These are phyloP conservation scores for Aradophagus sp. DNA, from an alignment of 1,140 invertebrate genomes.

Conservation along the genomic window DNA sequence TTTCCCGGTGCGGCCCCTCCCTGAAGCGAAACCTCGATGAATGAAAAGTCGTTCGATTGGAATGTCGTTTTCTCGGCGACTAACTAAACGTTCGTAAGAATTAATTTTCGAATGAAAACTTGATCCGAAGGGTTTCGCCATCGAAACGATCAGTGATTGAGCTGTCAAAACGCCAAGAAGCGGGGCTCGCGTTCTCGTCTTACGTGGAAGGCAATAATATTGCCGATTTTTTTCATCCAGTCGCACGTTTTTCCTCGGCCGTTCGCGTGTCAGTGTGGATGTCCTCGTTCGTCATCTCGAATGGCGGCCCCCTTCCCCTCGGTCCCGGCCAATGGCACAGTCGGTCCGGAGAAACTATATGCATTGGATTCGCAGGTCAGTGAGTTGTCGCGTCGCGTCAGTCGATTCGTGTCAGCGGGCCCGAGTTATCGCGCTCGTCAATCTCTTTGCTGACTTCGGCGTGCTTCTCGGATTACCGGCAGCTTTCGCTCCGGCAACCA, in stretches of 20 bases:
- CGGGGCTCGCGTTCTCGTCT: too few species aligned
- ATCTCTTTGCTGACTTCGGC: slow-evolving; percentile 72
- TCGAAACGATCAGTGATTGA: too few species aligned
- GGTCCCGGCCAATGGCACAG: slow-evolving; percentile 16
- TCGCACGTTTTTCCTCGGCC: slow-evolving; percentile 58
- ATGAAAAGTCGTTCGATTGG: too few species aligned
- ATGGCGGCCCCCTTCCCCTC: slow-evolving; percentile 39
- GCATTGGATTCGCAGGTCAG: slow-evolving; percentile 75
- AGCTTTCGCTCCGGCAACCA: slow-evolving; percentile 33
- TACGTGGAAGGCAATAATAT: too few species aligned
- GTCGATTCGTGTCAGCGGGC: slow-evolving; percentile 58
- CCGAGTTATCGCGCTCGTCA: slow-evolving; percentile 73
- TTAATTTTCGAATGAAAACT: too few species aligned
- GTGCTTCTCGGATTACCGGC: slow-evolving; percentile 69
- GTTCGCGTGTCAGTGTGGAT: slow-evolving; percentile 54
- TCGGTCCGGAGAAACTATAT: slow-evolving; percentile 62
- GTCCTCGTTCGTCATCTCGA: slow-evolving; percentile 50
- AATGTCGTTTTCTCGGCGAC: too few species aligned
- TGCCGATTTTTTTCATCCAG: too few species aligned
- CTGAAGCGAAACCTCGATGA: too few species aligned
- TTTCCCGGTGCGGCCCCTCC: too few species aligned
- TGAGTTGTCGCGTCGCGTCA: slow-evolving; percentile 71
- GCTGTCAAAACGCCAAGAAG: too few species aligned
- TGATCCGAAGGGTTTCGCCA: too few species aligned
- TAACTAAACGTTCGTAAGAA: too few species aligned